A percentile compares a stretch with the other conserved stretches of the same genome.
These are phyloP conservation scores for Acridotheres tristis DNA, from an alignment of 2,797 vertebrate species.

Conservation along the genomic window DNA sequence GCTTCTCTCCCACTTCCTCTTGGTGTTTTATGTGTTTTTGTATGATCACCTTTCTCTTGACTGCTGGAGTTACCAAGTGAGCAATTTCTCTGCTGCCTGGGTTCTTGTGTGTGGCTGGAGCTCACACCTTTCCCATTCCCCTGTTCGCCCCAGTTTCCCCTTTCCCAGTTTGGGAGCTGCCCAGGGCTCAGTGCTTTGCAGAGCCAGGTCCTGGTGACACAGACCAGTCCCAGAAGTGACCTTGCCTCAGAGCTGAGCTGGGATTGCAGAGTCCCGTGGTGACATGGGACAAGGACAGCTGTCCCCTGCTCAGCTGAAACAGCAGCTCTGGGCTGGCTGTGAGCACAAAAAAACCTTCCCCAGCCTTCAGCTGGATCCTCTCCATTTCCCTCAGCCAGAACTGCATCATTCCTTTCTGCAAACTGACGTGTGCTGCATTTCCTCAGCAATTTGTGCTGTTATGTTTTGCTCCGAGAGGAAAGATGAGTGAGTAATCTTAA, in stretches of 20 bases:
- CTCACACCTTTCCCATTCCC: background rate
- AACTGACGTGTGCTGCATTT: background rate
- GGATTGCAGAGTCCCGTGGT: background rate
- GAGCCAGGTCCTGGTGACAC: background rate
- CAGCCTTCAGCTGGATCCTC: background rate
- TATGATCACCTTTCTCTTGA: background rate
- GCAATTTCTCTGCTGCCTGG: rapidly evolving
- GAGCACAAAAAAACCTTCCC: background rate
- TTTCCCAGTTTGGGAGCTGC: background rate
- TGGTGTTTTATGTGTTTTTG: background rate
- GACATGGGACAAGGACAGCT: rapidly evolving
- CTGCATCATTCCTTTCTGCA: background rate
- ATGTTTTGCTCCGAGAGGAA: background rate
- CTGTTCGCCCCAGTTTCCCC: background rate
- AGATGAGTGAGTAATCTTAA: background rate
- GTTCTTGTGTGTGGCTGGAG: rapidly evolving
- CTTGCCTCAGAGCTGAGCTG: background rate
- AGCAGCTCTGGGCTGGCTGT: background rate
- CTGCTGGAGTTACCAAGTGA: background rate
- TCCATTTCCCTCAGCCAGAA: background rate
- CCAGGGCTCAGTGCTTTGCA: background rate
- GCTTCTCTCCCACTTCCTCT: background rate
- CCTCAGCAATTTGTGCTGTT: background rate
- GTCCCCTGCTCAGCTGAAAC: rapidly evolving
- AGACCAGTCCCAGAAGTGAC: rapidly evolving